phyloP scores from a whole-genome alignment of 2,113 vertebrate genomes.

The Halcyon malimbica region DNA sequence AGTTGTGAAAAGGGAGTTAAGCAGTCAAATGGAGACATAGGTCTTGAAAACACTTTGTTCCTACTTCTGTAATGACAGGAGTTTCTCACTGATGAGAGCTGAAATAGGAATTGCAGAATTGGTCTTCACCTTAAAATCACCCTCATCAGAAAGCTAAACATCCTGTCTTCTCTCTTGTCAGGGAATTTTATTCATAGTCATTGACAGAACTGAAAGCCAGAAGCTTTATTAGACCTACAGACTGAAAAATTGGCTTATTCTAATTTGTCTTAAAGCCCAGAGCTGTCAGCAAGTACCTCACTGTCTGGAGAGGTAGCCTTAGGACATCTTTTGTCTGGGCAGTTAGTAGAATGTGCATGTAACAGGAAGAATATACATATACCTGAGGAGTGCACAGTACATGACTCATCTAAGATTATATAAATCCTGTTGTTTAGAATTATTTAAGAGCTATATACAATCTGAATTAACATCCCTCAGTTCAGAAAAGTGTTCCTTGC shows the following conservation, averaged over 20 bases:
- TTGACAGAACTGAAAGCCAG: slow-evolving; percentile 16
- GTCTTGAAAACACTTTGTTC: neutral
- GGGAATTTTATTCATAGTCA: slow-evolving; percentile 42
- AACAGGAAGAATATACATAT: neutral
- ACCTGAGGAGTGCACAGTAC: neutral
- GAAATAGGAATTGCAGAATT: neutral
- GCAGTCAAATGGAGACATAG: neutral
- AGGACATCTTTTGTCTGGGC: slow-evolving; percentile 44
- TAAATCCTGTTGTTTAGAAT: neutral
- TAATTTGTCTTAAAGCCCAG: slow-evolving; percentile 5
- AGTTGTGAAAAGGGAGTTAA: neutral
- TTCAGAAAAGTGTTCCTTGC: slow-evolving; percentile 27
- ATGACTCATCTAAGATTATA: neutral
- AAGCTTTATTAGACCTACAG: slow-evolving; percentile 42
- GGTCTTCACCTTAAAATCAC: slow-evolving; percentile 34
- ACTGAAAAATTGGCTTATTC: slow-evolving; percentile 38
- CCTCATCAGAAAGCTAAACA: slow-evolving; percentile 34
- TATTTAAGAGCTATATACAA: neutral
- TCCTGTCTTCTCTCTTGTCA: neutral
- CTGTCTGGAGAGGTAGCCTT: slow-evolving; percentile 46
- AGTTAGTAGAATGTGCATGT: neutral
- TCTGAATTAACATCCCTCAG: slow-evolving; percentile 14
- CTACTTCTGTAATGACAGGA: neutral
- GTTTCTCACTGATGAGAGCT: neutral
- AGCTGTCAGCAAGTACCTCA: slow-evolving; percentile 5